Evolutionary conservation across 1,140 invertebrate genomes (phyloP).

Genomic region (Arctopsyche grandis): DNA sequence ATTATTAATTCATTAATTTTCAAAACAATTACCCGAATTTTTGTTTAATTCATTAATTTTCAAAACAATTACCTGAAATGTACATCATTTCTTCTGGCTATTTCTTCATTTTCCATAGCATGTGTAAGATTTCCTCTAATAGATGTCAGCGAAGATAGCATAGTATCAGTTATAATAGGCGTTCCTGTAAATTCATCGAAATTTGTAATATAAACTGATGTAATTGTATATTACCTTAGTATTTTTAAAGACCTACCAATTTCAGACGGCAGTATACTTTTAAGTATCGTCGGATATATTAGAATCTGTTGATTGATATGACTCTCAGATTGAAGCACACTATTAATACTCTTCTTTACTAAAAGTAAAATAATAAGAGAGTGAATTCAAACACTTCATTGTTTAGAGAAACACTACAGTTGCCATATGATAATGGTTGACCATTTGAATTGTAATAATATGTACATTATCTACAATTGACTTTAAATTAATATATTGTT

Average conservation of each 20-base stretch:
- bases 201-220: not conserved
- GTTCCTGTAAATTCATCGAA: slow-evolving; percentile 32
- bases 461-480: no score
- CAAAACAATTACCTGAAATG: slow-evolving; percentile 49
- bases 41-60: not conserved
- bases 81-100: slow-evolving; percentile 50
- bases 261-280: slow-evolving; percentile 48
- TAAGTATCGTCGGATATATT: slow-evolving; percentile 45
- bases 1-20: slow-evolving; percentile 2
- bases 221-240: not conserved
- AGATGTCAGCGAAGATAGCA: slow-evolving; percentile 50
- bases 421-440: no score
- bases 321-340: slow-evolving; percentile 48
- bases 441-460: no score
- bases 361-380: no score
- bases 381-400: no score
- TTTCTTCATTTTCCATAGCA: slow-evolving; percentile 36
- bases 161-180: slow-evolving; percentile 46
- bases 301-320: slow-evolving; percentile 53
- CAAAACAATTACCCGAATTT: not conserved
- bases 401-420: no score
- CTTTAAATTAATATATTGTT: no score
- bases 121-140: slow-evolving; percentile 50
- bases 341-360: slow-evolving; percentile 48
- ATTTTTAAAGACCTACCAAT: slow-evolving; percentile 41